These are phyloP conservation scores for Antennarius maculatus DNA, from an alignment of 2,797 vertebrate genomes.

Conservation along the genomic window DNA sequence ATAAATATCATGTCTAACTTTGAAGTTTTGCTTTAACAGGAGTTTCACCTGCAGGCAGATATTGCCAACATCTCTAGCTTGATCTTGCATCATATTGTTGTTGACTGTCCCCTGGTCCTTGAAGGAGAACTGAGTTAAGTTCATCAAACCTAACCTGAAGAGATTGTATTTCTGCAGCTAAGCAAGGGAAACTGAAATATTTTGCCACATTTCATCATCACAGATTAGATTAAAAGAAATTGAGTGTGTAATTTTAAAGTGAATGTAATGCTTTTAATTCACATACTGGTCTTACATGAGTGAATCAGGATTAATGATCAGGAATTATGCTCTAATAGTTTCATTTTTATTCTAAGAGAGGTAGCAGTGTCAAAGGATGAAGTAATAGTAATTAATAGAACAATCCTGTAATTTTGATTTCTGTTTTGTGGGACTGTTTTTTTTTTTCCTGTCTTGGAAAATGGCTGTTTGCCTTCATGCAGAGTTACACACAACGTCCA, in stretches of 20 bases:
- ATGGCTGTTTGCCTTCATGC: not conserved
- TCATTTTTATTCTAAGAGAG: not conserved
- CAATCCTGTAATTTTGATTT: constrained; percentile 1
- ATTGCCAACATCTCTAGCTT: constrained; percentile 15
- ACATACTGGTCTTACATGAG: not conserved
- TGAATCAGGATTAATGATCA: constrained; percentile 9
- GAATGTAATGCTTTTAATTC: not conserved
- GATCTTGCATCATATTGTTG: not conserved
- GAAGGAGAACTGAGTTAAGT: constrained; percentile 28
- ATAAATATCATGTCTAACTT: constrained; percentile 37
- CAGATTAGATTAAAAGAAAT: not conserved
- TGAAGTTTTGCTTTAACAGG: constrained; percentile 49
- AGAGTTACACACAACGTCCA: not conserved
- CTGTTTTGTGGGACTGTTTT: not conserved
- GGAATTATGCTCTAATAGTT: constrained; percentile 5
- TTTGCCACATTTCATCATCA: constrained; percentile 30
- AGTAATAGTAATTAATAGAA: not conserved
- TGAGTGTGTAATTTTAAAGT: constrained; percentile 8
- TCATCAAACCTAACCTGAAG: constrained; percentile 30
- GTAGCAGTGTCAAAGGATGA: constrained; percentile 6
- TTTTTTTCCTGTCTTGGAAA: not conserved
- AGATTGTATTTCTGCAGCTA: constrained; percentile 7
- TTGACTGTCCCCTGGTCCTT: constrained; percentile 44
- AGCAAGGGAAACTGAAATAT: not conserved
- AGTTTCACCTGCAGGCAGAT: constrained; percentile 27